Conservation (phyloP, 2,888 invertebrate species). For the Tetramorium bicarinatum region DNA sequence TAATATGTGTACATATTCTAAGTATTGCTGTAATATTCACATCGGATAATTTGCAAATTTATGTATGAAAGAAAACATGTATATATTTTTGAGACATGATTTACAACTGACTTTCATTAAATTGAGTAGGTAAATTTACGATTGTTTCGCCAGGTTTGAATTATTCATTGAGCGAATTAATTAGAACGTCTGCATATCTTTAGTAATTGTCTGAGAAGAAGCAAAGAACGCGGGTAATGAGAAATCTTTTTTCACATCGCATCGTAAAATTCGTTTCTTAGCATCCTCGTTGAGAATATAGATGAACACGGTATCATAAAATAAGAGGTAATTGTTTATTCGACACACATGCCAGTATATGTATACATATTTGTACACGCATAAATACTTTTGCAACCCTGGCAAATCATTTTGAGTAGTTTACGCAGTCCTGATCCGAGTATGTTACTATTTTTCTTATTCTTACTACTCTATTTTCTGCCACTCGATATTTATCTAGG, state of each 20-base stretch:
- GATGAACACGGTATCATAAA: not conserved
- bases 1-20: not conserved
- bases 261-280: not conserved
- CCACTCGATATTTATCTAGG: slow-evolving; percentile 40
- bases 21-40: not conserved
- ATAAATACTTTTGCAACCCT: not conserved
- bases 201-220: slow-evolving; percentile 34
- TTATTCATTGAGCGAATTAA: slow-evolving; percentile 53
- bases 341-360: not conserved
- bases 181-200: slow-evolving; percentile 26
- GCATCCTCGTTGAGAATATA: not conserved
- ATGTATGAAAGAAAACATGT: slow-evolving; percentile 8
- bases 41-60: slow-evolving; percentile 38
- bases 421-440: slow-evolving; percentile 2
- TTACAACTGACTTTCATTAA: slow-evolving; percentile 50
- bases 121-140: slow-evolving; percentile 44
- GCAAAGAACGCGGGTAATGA: not conserved
- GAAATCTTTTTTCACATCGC: slow-evolving; percentile 11
- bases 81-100: slow-evolving; percentile 23
- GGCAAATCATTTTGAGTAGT: slow-evolving; percentile 1
- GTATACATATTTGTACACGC: not conserved
- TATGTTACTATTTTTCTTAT: slow-evolving; percentile 27
- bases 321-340: slow-evolving; percentile 8
- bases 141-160: slow-evolving; percentile 39
- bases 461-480: slow-evolving; percentile 4